Conservation (phyloP, 1,140 invertebrate genomes). For the Eueides isabella region DNA sequence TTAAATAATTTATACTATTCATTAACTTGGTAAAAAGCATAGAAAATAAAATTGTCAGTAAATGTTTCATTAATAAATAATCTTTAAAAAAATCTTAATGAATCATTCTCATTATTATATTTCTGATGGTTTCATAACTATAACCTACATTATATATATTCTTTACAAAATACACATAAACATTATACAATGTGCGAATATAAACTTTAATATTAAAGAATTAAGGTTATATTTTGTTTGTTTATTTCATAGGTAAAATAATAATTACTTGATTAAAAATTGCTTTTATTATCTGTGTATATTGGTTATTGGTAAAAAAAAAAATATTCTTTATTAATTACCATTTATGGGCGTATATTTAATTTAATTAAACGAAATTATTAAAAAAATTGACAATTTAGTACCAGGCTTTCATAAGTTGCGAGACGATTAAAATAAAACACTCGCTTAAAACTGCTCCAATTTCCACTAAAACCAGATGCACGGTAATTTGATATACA, state of each 20-base stretch:
- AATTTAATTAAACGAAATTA: slow-evolving; percentile 21
- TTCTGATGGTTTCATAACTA: background rate
- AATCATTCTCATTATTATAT: background rate
- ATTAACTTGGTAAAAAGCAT: too few relatives aligned
- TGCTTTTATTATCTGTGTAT: background rate
- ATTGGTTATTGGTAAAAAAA: background rate
- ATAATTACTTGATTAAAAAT: background rate
- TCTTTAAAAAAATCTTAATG: too few relatives aligned
- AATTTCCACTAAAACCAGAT: slow-evolving; percentile 61
- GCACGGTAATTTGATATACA: slow-evolving; percentile 64
- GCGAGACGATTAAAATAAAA: slow-evolving; percentile 39
- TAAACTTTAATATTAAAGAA: background rate
- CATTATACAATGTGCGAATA: background rate
- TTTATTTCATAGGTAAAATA: background rate
- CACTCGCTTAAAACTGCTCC: slow-evolving; percentile 42
- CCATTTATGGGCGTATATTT: slow-evolving; percentile 12
- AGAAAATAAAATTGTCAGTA: too few relatives aligned
- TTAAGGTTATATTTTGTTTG: background rate
- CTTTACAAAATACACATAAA: too few relatives aligned
- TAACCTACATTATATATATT: background rate
- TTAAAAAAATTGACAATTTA: slow-evolving; percentile 30
- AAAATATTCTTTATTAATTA: slow-evolving; percentile 13
- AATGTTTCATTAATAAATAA: too few relatives aligned
- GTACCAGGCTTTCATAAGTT: slow-evolving; percentile 43
- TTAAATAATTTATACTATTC: background rate